A percentile compares a stretch with the other conserved stretches of the same genome.
Evolutionary conservation across 2,797 vertebrate genomes (phyloP).

Genomic region (Enteromius unitaeniatus): DNA sequence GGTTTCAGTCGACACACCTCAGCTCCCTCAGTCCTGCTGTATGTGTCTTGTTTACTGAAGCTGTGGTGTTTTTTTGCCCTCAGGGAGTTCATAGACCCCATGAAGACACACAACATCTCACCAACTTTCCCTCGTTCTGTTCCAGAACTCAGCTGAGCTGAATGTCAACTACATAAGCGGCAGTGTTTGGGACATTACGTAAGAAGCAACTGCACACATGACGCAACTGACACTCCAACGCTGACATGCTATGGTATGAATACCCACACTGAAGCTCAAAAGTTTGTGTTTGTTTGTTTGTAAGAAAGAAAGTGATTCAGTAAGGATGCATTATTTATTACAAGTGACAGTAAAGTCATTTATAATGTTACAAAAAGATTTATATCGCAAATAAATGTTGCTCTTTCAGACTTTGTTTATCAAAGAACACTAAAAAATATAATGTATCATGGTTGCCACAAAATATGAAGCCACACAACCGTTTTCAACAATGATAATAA

Average conservation of each 20-base stretch:
- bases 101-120: neutral
- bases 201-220: neutral
- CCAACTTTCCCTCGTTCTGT: neutral
- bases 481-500: neutral
- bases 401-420: neutral
- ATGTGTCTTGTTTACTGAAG: slow-evolving; percentile 14
- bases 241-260: neutral
- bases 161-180: neutral
- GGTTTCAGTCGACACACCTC: neutral
- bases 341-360: neutral
- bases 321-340: neutral
- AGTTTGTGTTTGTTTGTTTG: neutral
- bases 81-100: slow-evolving; percentile 20
- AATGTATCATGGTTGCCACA: neutral
- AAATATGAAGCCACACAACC: neutral
- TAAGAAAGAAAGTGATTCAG: neutral
- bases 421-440: neutral
- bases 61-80: slow-evolving; percentile 8
- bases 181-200: neutral
- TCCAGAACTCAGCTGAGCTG: neutral
- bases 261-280: no score
- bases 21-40: no score
- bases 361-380: neutral
- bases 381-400: neutral
- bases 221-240: neutral